Conservation (phyloP, 2,113 vertebrate species). For the Melanerpes formicivorus region DNA sequence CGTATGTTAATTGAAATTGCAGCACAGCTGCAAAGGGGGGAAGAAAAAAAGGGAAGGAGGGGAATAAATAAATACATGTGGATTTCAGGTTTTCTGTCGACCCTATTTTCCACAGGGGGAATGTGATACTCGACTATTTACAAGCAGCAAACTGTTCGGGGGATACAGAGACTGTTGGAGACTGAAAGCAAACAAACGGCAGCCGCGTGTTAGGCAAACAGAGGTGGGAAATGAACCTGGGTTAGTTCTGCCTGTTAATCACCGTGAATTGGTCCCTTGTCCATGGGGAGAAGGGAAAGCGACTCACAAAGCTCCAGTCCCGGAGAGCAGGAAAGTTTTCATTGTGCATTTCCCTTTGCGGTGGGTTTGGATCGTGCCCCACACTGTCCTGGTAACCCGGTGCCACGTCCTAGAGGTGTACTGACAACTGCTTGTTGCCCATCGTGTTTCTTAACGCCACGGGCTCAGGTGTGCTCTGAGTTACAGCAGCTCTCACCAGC, state of each 20-base stretch:
- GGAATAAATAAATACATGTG: not conserved
- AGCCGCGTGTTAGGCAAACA: rapidly evolving
- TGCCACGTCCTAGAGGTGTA: not conserved
- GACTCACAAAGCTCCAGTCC: not conserved
- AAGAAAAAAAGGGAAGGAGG: rapidly evolving
- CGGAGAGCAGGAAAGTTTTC: not conserved
- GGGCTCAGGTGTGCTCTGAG: not conserved
- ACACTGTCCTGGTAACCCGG: not conserved
- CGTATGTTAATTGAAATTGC: slow-evolving; percentile 57
- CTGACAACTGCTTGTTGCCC: not conserved
- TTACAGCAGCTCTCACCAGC: not conserved
- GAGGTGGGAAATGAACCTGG: not conserved
- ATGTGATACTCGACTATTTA: slow-evolving; percentile 20
- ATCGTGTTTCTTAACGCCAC: rapidly evolving
- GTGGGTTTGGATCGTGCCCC: not conserved
- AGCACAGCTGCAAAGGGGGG: not conserved
- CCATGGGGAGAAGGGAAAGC: rapidly evolving
- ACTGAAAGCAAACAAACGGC: not conserved
- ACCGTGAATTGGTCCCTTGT: not conserved
- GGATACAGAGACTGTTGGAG: not conserved
- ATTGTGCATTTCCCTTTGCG: rapidly evolving
- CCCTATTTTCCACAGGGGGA: slow-evolving; percentile 6
- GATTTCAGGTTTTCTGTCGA: slow-evolving; percentile 31
- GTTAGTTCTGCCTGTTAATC: not conserved
- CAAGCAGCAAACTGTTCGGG: slow-evolving; percentile 17